Percentiles rank a stretch among this genome's conserved stretches.
These are phyloP conservation scores for Catalaphyllia jardinei DNA, from an alignment of 64 coral and sea anemone genomes.

Conservation along the genomic window DNA sequence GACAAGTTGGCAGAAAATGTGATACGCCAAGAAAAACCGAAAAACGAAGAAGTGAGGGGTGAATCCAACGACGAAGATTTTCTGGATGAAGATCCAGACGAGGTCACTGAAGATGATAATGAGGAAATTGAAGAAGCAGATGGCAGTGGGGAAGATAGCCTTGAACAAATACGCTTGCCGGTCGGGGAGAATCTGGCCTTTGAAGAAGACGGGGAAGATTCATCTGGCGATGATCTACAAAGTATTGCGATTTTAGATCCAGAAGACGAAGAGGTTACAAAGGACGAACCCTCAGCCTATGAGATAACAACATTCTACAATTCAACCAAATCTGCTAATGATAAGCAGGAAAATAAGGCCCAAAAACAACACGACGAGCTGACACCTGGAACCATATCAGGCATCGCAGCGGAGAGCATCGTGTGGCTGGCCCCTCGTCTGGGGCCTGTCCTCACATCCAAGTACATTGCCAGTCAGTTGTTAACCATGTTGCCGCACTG, in stretches of 20 bases:
- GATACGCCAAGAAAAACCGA: neutral
- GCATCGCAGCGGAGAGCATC: constrained; percentile 81
- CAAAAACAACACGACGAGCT: constrained; percentile 50
- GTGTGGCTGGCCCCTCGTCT: constrained; percentile 78
- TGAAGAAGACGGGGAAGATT: constrained; percentile 8
- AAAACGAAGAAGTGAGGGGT: neutral
- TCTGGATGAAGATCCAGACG: neutral
- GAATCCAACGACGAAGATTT: neutral
- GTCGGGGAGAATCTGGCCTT: neutral
- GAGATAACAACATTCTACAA: constrained; percentile 38
- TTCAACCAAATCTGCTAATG: neutral
- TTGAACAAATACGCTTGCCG: neutral
- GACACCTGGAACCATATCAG: constrained; percentile 61
- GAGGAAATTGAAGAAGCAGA: neutral
- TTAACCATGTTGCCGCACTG: constrained; percentile 77
- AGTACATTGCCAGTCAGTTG: constrained; percentile 67
- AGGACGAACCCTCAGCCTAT: neutral
- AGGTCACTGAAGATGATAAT: neutral
- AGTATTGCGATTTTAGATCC: neutral
- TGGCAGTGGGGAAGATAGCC: neutral
- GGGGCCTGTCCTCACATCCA: constrained; percentile 81
- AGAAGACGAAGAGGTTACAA: constrained; percentile 1
- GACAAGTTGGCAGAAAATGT: neutral
- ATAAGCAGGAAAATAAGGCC: neutral
- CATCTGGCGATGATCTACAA: neutral